Evolutionary conservation across 2,113 vertebrate genomes (phyloP).

Genomic region (Bufo gargarizans): DNA sequence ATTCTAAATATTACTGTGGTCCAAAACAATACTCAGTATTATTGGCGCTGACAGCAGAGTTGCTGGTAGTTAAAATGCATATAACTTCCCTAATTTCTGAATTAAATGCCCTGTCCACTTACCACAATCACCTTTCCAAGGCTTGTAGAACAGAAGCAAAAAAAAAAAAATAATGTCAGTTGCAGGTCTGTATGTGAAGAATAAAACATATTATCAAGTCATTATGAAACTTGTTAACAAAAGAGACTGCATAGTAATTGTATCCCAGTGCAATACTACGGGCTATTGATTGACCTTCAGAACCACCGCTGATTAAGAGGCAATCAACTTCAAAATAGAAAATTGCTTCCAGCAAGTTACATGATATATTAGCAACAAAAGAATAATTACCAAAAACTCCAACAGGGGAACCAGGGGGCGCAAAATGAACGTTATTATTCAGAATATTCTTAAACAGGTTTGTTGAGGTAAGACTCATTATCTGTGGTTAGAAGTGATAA

Average conservation of each 20-base stretch:
- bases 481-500: neutral
- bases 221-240: neutral
- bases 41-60: neutral
- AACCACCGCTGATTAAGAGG: conserved; percentile 21
- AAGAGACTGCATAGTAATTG: conserved; percentile 26
- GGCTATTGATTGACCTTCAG: conserved; percentile 22
- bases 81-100: conserved; percentile 1
- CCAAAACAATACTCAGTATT: neutral
- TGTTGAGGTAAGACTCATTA: neutral
- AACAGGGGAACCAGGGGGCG: neutral
- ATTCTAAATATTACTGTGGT: too few species aligned
- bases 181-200: neutral
- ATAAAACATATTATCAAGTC: conserved; percentile 31
- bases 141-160: neutral
- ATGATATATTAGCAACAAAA: conserved; percentile 22
- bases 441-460: neutral
- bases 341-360: conserved; percentile 36
- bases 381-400: conserved; percentile 29
- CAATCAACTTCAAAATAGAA: conserved; percentile 33
- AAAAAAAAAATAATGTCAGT: neutral
- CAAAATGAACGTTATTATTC: conserved; percentile 12
- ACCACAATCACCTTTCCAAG: neutral
- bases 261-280: neutral
- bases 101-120: neutral
- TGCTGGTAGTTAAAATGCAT: neutral